Evolutionary conservation across 2,888 invertebrate genomes (phyloP), one percentile per base, ranked within the genome.

Genomic region (Panzeria rudis): DNA sequence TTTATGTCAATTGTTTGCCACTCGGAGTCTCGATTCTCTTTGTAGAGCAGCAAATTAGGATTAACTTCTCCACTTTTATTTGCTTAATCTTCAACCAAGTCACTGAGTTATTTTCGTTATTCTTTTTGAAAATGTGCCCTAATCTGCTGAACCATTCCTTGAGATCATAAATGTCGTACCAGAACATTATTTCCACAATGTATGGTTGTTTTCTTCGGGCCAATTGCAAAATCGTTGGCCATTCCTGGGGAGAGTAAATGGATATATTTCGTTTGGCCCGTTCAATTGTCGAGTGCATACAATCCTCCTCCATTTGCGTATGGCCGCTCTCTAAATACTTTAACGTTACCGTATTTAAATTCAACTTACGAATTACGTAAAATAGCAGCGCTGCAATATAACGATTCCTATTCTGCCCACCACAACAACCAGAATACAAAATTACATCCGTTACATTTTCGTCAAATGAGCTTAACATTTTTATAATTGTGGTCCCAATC

Each of bases 131-230:
- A 50, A 35, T 73, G 44, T 61, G 13, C 61, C 47, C 61, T 23
- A 61, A 62, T 61, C 62, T 61, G 62, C 50, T 73, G 62, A 73
- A 73, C 73, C 47, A 61, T 62, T 73, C 20, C 50, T 35, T 62
- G 47, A 73, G 20, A 61, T 73, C 73, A 73, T 56, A 56, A 72
- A 72, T 72, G 17, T 44, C 44, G 71, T 71, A 71, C 71, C 72
- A 54, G n/a, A n/a, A n/a, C n/a, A n/a, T n/a, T n/a, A n/a, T n/a
- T n/a, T n/a, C n/a, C n/a, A n/a, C n/a, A n/a, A 54, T 54, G 69
- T 56, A 54, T 71, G 54, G 69, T 71, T 44, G 44, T 44, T 64
- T 64, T 64, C 25, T 47, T 64, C 64, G 64, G 25, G 44, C 23
- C 64, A 64, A 64, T 25, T n/a, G 47, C 64, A 52, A 68, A 35